Evolutionary conservation across 2,888 invertebrate species (phyloP), one percentile per base, ranked within the genome.

Genomic region (Pristionchus exspectatus): DNA sequence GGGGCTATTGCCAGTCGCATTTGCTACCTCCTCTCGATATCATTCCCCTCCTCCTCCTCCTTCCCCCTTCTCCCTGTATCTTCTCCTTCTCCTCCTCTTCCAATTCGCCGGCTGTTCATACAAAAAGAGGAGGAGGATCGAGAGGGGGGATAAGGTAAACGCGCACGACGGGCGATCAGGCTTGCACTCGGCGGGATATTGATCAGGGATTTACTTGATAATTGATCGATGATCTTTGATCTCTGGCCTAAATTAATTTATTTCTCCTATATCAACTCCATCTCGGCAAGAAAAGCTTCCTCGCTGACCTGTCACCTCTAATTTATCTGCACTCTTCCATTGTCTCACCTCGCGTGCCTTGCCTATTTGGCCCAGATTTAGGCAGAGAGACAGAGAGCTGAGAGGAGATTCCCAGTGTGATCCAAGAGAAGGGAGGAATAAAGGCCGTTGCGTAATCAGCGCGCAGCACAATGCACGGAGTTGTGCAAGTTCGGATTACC

Each of bases 71-170:
- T 50, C 44, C 44, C 44, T 30, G n/a, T 38, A 38, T 14, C 38
- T 50, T 50, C 44, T 50, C 44, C 10, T 9, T 50, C 44, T 44
- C 44, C 44, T n/a, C n/a, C 27, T 30, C 77, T 74, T 21, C 18
- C 33, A 50, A 9, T 81, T 44, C 81, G 54, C 81, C 81, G 81
- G 81, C 81, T 81, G 81, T 81, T 81, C 81, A 81, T 81, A 81
- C 81, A 81, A 81, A 81, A 77, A 77, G 74, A 77, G 50, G 50
- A 38, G 50, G 81, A 81, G 54, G 50, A 27, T 81, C 44, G 81
- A 27, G 54, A 18, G 30, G 77, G 12, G 50, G 50, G 81, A 81
- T 81, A 50, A 50, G 50, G 74, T 74, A 74, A 74, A 74, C 74
- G 74, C 38, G 2, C 38, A 38, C 38, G 14, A 21, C 21, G 16